Conservation (phyloP, 2,888 invertebrate genomes). For the Hydraecia micacea region DNA sequence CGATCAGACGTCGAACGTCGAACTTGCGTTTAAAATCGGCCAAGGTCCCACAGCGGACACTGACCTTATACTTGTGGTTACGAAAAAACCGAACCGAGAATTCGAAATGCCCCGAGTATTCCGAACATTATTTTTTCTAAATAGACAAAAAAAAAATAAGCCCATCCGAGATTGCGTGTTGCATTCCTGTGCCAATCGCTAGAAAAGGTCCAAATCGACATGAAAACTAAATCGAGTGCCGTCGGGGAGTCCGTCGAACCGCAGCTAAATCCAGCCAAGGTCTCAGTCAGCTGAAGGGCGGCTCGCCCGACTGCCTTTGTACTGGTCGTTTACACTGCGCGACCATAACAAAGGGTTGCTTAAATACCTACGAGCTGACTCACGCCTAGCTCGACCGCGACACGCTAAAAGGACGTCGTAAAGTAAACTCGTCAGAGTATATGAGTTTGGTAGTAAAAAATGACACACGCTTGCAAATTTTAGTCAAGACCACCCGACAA, state of each 20-base stretch:
- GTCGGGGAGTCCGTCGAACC: constrained; percentile 87
- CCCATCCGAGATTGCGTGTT: constrained; percentile 78
- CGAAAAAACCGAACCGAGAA: constrained; percentile 70
- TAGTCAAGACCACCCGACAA: constrained; percentile 80
- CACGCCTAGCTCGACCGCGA: constrained; percentile 73
- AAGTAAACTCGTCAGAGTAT: constrained; percentile 50
- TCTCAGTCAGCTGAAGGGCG: constrained; percentile 88
- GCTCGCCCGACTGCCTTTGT: constrained; percentile 84
- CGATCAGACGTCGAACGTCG: constrained; percentile 77
- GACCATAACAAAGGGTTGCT: constrained; percentile 88
- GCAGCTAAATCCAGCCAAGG: constrained; percentile 89
- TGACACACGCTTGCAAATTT: constrained; percentile 66
- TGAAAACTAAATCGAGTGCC: constrained; percentile 84
- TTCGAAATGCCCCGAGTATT: constrained; percentile 64
- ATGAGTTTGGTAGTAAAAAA: constrained; percentile 54
- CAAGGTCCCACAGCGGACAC: constrained; percentile 85
- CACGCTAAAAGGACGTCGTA: constrained; percentile 68
- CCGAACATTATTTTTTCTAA: constrained; percentile 67
- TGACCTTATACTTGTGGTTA: constrained; percentile 77
- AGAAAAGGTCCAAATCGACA: constrained; percentile 83
- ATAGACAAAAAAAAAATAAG: constrained; percentile 68
- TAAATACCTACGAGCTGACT: constrained; percentile 81
- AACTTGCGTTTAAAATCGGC: constrained; percentile 88
- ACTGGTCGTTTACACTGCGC: constrained; percentile 86
- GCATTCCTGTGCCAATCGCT: constrained; percentile 78